Percentiles rank a stretch among this genome's conserved stretches.
These are phyloP conservation scores for Cryptus viduatorius DNA, from an alignment of 2,888 invertebrate genomes.

Conservation along the genomic window DNA sequence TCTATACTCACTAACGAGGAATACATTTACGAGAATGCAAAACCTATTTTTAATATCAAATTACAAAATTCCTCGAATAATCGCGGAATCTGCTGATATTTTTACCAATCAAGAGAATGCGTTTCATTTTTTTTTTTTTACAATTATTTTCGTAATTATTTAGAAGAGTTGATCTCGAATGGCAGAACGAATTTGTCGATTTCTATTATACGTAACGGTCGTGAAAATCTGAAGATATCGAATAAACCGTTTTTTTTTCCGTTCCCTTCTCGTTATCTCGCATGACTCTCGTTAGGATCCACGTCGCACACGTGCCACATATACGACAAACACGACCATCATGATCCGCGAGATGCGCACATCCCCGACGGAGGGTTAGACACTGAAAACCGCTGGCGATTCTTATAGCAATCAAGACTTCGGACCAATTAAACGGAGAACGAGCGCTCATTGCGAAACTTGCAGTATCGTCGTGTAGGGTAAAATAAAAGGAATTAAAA, in stretches of 20 bases:
- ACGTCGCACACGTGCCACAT: constrained; percentile 45
- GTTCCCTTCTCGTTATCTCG: not conserved
- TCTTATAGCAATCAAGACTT: constrained; percentile 60
- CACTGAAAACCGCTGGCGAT: not conserved
- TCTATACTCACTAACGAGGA: too few relatives aligned
- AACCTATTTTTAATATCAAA: too few relatives aligned
- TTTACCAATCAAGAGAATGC: too few relatives aligned
- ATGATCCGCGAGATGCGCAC: constrained; percentile 34
- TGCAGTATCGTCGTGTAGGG: constrained; percentile 26
- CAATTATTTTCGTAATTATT: not conserved
- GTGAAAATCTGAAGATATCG: constrained; percentile 42
- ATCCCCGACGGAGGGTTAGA: constrained; percentile 22
- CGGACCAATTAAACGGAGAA: constrained; percentile 61
- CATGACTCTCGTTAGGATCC: constrained; percentile 42
- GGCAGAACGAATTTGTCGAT: not conserved
- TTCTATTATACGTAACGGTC: constrained; percentile 51
- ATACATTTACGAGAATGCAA: too few relatives aligned
- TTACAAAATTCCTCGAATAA: too few relatives aligned
- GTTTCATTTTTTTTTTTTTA: not conserved
- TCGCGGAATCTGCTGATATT: too few relatives aligned
- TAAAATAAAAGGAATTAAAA: constrained; percentile 5
- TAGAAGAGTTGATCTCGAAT: not conserved
- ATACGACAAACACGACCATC: constrained; percentile 34
- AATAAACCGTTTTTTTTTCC: constrained; percentile 1
- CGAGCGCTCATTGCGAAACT: constrained; percentile 2